phyloP scores from a whole-genome alignment of 1,140 invertebrate species.

The Drosophila fuyamai region DNA sequence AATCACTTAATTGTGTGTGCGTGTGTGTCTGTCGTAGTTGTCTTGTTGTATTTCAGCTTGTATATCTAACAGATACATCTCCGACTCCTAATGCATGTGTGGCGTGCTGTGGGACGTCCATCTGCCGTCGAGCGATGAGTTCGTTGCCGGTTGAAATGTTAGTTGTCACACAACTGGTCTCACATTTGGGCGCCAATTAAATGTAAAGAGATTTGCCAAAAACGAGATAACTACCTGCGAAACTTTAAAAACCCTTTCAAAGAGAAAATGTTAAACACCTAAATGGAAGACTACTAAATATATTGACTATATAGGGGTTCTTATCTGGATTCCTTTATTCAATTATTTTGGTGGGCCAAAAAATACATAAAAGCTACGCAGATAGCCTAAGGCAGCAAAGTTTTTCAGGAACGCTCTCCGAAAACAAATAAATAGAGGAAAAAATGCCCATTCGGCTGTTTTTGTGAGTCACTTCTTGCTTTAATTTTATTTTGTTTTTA shows the following conservation, averaged over 20 bases:
- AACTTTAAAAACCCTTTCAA: not conserved
- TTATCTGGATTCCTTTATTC: constrained; percentile 20
- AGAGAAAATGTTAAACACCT: not conserved
- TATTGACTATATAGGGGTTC: not conserved
- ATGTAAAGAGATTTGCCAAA: constrained; percentile 41
- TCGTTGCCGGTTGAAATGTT: constrained; percentile 20
- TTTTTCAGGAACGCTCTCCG: constrained; percentile 28
- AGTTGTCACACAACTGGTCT: constrained; percentile 43
- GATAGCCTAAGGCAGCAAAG: constrained; percentile 27
- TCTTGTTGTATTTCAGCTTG: constrained; percentile 8
- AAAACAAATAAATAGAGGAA: constrained; percentile 27
- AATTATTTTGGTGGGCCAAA: constrained; percentile 17
- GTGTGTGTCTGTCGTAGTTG: constrained; percentile 18
- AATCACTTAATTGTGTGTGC: constrained; percentile 69
- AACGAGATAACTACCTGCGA: not conserved
- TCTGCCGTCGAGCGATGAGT: constrained; percentile 38
- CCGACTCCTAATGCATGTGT: constrained; percentile 65
- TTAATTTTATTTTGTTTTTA: constrained; percentile 56
- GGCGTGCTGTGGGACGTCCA: constrained; percentile 47
- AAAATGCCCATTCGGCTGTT: constrained; percentile 27
- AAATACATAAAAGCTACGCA: constrained; percentile 13
- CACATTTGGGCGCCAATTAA: constrained; percentile 54
- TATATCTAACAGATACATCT: constrained; percentile 71
- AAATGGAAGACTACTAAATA: not conserved
- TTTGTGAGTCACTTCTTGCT: constrained; percentile 51